Evolutionary conservation across 2,113 vertebrate species (phyloP), one percentile per base, ranked within the genome.

Genomic region (Pollachius pollachius): DNA sequence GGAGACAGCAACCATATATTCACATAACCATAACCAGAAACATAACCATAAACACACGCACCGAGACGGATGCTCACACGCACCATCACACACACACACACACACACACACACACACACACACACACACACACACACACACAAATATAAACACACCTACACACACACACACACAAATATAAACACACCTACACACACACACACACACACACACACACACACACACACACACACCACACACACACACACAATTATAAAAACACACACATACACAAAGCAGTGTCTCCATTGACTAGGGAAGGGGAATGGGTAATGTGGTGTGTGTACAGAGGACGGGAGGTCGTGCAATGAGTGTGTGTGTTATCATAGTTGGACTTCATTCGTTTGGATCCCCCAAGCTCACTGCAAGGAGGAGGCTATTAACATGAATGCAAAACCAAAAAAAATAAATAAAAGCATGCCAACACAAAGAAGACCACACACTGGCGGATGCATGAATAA

Each of bases 381-480:
- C 7, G 11, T 12, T 9, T 48, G 41, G 11, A 5, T 18, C 48
- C 16, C 9, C 48, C 6, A 13, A 3, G 48, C 18, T 66, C 65
- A 41, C 34, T 12, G 9, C 41, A 12, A 23, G 7, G 54, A 19
- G n/a, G 18, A 17, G 6, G 12, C 52, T 0, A 23, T 16, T 9
- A 9, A 69, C 21, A 64, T 11, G 23, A 21, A 71, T 59, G 56
- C 62, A 73, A 17, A 37, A 65, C 3, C 11, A 57, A 3, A 16
- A 30, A 5, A 41, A 62, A 17, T n/a, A 62, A 15, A 57, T 2
- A 64, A 71, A 74, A 64, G 58, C 67, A 67, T 17, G 66, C 59
- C 60, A 70, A 81, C 37, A 68, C 30, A 34, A 34, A 7, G 27
- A 65, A 54, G 52, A 54, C 52, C 3, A 54, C 16, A 60, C 65